phyloP scores from a whole-genome alignment of 2,797 vertebrate species.

The Macroramphosus scolopax region DNA sequence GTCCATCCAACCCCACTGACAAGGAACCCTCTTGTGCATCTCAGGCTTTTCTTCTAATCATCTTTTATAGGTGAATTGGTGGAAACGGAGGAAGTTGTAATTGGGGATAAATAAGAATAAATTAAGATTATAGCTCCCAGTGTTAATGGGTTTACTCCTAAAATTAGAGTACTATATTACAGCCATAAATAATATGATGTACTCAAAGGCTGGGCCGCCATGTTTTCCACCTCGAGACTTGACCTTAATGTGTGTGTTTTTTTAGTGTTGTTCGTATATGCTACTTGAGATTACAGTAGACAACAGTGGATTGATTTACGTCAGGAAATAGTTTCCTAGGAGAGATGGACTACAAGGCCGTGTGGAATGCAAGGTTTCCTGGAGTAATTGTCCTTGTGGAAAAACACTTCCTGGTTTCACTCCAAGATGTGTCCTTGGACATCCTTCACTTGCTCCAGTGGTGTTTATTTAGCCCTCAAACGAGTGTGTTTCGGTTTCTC shows the following conservation, averaged over 20 bases:
- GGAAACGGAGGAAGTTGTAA: not conserved
- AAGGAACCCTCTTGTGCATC: slow-evolving; percentile 44
- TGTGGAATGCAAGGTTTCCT: slow-evolving; percentile 72
- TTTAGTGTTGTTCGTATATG: not conserved
- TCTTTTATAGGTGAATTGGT: slow-evolving; percentile 14
- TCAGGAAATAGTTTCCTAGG: slow-evolving; percentile 62
- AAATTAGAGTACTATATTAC: no score
- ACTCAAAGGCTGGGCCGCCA: not conserved
- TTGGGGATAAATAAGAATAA: not conserved
- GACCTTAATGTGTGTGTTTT: slow-evolving; percentile 4
- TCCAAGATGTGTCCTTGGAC: slow-evolving; percentile 67
- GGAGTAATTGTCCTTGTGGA: slow-evolving; percentile 74
- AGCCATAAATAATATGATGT: no score
- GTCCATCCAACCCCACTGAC: slow-evolving; percentile 57
- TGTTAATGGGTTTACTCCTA: no score
- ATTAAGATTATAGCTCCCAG: no score
- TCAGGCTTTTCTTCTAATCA: slow-evolving; percentile 22
- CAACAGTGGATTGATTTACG: slow-evolving; percentile 49
- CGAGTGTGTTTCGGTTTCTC: slow-evolving; percentile 18
- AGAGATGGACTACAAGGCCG: slow-evolving; percentile 61
- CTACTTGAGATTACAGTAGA: slow-evolving; percentile 34
- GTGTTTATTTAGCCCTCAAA: slow-evolving; percentile 37
- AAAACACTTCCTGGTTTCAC: slow-evolving; percentile 76
- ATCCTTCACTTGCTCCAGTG: slow-evolving; percentile 46
- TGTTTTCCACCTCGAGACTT: slow-evolving; percentile 1